A percentile compares a stretch with the other conserved stretches of the same genome.
Conservation (phyloP, 2,888 invertebrate species). For the Andrena trimmerana region DNA sequence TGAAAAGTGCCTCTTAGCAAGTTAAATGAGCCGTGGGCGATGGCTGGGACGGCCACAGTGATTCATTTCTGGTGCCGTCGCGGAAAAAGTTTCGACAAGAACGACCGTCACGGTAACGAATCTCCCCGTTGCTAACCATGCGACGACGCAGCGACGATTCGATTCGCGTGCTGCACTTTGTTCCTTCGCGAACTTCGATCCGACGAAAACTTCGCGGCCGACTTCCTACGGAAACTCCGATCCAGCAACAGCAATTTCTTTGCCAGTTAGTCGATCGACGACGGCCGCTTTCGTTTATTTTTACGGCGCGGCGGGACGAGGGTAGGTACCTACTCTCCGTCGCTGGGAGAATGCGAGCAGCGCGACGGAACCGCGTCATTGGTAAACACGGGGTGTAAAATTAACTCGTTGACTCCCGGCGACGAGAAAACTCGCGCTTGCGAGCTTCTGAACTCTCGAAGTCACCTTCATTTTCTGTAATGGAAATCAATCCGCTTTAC, state of each 20-base stretch:
- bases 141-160: slow-evolving; percentile 28
- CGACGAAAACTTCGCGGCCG: slow-evolving; percentile 12
- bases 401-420: neutral
- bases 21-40: slow-evolving; percentile 75
- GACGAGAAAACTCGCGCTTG: too few species aligned
- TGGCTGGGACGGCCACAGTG: slow-evolving; percentile 65
- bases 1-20: slow-evolving; percentile 74
- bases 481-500: slow-evolving; percentile 1
- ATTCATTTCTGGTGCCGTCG: slow-evolving; percentile 68
- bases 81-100: slow-evolving; percentile 65
- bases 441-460: too few species aligned
- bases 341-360: neutral
- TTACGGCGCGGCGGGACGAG: neutral
- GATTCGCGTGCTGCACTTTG: slow-evolving; percentile 25
- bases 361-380: neutral
- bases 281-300: neutral
- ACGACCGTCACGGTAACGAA: slow-evolving; percentile 64
- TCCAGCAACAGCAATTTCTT: neutral
- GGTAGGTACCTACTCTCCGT: too few species aligned
- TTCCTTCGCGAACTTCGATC: slow-evolving; percentile 33
- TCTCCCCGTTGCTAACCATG: slow-evolving; percentile 29
- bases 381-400: neutral
- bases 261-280: neutral
- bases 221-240: too few species aligned
- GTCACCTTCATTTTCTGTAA: neutral